Evolutionary conservation across 1,140 invertebrate genomes (phyloP), one percentile per base, ranked within the genome.

Genomic region (Popillia japonica): DNA sequence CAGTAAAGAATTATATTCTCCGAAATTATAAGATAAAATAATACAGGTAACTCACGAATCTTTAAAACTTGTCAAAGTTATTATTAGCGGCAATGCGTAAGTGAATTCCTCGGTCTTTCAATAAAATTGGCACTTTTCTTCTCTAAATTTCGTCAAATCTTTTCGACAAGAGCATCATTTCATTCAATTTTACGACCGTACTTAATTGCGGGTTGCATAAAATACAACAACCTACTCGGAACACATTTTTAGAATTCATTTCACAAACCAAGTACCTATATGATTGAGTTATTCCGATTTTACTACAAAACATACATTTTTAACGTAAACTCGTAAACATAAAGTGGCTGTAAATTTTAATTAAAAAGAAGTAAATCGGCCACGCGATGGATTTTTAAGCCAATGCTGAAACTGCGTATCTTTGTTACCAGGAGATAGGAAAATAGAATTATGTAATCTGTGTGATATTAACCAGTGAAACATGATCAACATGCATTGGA

Each of bases 261-360:
- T n/a, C 7, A 17, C 6, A 55, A n/a, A 55, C 48, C n/a, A 17
- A 17, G 6, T 55, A 55, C 17, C 48, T 17, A 55, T 55, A n/a
- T 6, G 48, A 55, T 17, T 55, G 14, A 55, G 48, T 55, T 55
- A 55, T 55, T 55, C 17, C 48, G 17, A n/a, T 17, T 14, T n/a
- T 17, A 55, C 48, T 17, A 17, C 48, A 55, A 55, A 55, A 55
- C 48, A n/a, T 34, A 34, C 48, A 55, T 55, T 55, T 55, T 55
- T 55, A 6, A 17, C 17, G 48, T 55, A 55, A 55, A 55, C 48
- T 55, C 48, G 48, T 55, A 55, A 55, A 55, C n/a, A 55, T 17
- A 17, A 55, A 55, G 48, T 55, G 48, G 48, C 14, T 17, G 48
- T 55, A 55, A 55, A 55, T 55, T 55, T 55, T 55, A 55, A 55